These are phyloP conservation scores for Penaeus vannamei DNA, from an alignment of 1,140 invertebrate species.

Conservation along the genomic window DNA sequence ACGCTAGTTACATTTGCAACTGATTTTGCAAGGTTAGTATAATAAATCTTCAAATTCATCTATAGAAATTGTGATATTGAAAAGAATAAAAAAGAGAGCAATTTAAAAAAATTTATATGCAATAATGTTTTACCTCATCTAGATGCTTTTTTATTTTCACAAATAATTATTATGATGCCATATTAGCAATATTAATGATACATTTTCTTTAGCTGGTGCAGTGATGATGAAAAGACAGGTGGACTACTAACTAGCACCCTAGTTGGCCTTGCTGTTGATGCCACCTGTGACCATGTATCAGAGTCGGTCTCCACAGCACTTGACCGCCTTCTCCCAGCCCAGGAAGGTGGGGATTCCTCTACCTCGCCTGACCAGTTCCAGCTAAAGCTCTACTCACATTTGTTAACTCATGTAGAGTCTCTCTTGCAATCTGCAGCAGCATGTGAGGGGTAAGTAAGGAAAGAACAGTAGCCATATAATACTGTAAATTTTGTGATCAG, in stretches of 20 bases:
- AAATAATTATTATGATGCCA: too few relatives aligned
- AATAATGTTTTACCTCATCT: too few relatives aligned
- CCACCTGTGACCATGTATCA: slow-evolving; percentile 66
- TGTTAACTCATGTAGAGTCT: slow-evolving; percentile 57
- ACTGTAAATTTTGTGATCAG: background rate
- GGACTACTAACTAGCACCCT: slow-evolving; percentile 59
- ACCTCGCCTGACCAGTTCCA: slow-evolving; percentile 56
- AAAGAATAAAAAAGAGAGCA: too few relatives aligned
- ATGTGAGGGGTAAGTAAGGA: slow-evolving; percentile 55
- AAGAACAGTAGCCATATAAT: background rate
- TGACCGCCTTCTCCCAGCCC: slow-evolving; percentile 59
- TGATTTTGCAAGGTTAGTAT: slow-evolving; percentile 78
- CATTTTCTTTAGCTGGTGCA: slow-evolving; percentile 62
- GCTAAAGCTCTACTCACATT: slow-evolving; percentile 53
- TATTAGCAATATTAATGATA: background rate
- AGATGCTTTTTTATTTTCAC: too few relatives aligned
- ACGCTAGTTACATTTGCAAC: slow-evolving; percentile 80
- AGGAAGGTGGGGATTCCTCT: slow-evolving; percentile 43
- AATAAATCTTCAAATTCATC: background rate
- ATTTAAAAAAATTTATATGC: too few relatives aligned
- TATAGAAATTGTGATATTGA: background rate
- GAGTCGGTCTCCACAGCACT: slow-evolving; percentile 61
- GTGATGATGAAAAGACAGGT: slow-evolving; percentile 64
- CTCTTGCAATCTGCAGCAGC: slow-evolving; percentile 60
- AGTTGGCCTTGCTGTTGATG: slow-evolving; percentile 63